phyloP scores from a whole-genome alignment of 2,888 invertebrate genomes.

The Pachymerium ferrugineum region DNA sequence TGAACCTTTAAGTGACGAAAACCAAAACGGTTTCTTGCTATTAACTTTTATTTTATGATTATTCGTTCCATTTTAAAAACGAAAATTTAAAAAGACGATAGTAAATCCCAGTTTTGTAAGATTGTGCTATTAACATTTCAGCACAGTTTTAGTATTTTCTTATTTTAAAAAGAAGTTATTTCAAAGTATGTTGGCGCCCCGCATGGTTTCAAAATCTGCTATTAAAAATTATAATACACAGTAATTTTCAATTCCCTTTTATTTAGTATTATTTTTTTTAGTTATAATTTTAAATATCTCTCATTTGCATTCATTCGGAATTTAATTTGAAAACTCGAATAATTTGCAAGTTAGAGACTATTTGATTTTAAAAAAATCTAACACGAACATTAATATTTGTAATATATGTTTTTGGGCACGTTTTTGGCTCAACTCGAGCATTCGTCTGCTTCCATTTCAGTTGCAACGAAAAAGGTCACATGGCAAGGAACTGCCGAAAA shows the following conservation, averaged over 20 bases:
- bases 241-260: conserved; percentile 13
- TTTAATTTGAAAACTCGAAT: too few relatives aligned
- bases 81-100: too few relatives aligned
- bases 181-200: too few relatives aligned
- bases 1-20: too few relatives aligned
- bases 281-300: too few relatives aligned
- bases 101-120: too few relatives aligned
- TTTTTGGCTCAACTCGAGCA: neutral
- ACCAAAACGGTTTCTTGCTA: too few relatives aligned
- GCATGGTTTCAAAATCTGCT: conserved; percentile 4
- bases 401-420: neutral
- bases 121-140: neutral
- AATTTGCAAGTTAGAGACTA: neutral
- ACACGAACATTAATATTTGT: neutral
- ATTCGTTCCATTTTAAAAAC: too few relatives aligned
- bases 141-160: neutral
- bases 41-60: too few relatives aligned
- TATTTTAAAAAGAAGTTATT: neutral
- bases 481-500: conserved; percentile 49
- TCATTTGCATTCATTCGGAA: too few relatives aligned
- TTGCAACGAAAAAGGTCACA: conserved; percentile 49
- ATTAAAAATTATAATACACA: neutral
- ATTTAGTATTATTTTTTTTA: too few relatives aligned
- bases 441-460: conserved; percentile 41
- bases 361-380: neutral